Evolutionary conservation across 2,888 invertebrate species (phyloP).

Genomic region (Arge pagana): DNA sequence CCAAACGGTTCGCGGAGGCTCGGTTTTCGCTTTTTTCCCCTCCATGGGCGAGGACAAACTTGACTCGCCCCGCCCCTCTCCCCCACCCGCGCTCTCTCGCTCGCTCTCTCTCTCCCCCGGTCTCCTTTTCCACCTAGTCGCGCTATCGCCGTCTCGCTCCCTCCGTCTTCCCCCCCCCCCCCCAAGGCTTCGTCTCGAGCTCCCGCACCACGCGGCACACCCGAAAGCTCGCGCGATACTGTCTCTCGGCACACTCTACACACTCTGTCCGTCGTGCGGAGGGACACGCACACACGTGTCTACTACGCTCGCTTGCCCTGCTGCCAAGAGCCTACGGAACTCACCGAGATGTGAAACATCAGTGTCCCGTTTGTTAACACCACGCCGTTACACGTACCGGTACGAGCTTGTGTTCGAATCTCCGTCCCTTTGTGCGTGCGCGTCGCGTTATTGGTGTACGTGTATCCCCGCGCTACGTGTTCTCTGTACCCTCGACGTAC

Average conservation of each 20-base stretch:
- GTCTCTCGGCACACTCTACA: slow-evolving; percentile 38
- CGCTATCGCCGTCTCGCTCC: slow-evolving; percentile 37
- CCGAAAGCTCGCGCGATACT: slow-evolving; percentile 6
- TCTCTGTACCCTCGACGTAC: too few species aligned
- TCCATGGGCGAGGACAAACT: slow-evolving; percentile 60
- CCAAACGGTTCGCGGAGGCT: slow-evolving; percentile 3
- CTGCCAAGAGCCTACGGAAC: too few species aligned
- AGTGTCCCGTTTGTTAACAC: slow-evolving; percentile 58
- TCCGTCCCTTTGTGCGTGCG: background rate
- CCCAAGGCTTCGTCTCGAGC: slow-evolving; percentile 42
- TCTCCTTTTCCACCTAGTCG: slow-evolving; percentile 41
- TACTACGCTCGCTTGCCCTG: too few species aligned
- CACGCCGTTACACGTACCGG: slow-evolving; percentile 48
- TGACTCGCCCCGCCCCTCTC: slow-evolving; percentile 59
- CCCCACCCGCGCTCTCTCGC: slow-evolving; percentile 28
- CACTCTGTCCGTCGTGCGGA: slow-evolving; percentile 44
- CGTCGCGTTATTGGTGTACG: background rate
- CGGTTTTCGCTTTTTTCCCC: slow-evolving; percentile 60
- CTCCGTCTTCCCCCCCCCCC: slow-evolving; percentile 29
- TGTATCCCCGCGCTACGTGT: background rate
- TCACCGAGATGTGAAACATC: slow-evolving; percentile 54
- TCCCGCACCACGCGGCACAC: slow-evolving; percentile 6
- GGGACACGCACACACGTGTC: slow-evolving; percentile 35
- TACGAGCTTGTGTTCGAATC: slow-evolving; percentile 24
- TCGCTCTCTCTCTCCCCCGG: slow-evolving; percentile 35